A percentile compares a stretch with the other conserved stretches of the same genome.
phyloP scores from a whole-genome alignment of 2,113 vertebrate genomes.

The Sapajus apella region DNA sequence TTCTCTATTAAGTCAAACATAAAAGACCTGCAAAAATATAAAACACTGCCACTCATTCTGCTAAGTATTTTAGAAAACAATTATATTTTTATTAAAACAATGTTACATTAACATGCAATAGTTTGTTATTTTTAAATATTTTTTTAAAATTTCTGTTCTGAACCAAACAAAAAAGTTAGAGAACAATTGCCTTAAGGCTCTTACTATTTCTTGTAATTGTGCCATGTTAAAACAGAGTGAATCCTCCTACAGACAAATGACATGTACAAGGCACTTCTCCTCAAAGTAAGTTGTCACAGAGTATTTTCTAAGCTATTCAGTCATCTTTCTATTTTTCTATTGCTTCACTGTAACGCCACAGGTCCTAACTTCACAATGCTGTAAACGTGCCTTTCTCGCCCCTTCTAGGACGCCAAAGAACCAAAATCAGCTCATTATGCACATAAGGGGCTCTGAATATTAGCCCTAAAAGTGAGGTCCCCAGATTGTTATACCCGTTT shows the following conservation, averaged over 20 bases:
- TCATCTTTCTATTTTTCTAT: constrained; percentile 29
- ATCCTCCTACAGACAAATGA: neutral
- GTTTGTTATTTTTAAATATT: neutral
- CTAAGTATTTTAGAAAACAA: constrained; percentile 28
- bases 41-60: neutral
- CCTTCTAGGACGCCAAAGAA: constrained; percentile 25
- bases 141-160: neutral
- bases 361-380: neutral
- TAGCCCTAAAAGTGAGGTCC: neutral
- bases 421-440: neutral
- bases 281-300: constrained; percentile 26
- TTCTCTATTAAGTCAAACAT: neutral
- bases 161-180: neutral
- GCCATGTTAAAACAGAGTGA: neutral
- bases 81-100: neutral
- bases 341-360: neutral
- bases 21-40: neutral
- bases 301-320: constrained; percentile 12
- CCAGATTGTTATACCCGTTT: neutral
- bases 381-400: neutral
- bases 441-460: constrained; percentile 5
- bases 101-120: neutral
- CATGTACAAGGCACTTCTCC: neutral
- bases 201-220: constrained; percentile 28
- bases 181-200: neutral